A percentile compares a stretch with the other conserved stretches of the same genome.
Conservation (phyloP, 2,797 vertebrate genomes). For the Cryptoprocta ferox region DNA sequence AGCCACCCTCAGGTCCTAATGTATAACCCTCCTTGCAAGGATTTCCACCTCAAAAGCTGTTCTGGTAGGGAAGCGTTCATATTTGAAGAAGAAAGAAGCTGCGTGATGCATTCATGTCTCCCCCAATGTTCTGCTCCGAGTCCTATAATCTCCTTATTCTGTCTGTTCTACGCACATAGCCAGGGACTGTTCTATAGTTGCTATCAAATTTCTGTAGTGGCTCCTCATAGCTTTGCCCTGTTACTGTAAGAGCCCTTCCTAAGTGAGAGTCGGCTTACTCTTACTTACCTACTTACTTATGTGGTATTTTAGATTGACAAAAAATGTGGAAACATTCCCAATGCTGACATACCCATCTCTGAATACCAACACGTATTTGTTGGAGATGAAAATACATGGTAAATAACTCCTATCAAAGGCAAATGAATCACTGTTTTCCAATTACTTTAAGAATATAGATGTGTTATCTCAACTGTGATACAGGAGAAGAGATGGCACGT, state of each 20-base stretch:
- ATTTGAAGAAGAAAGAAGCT: neutral
- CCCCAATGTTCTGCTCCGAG: rapidly evolving
- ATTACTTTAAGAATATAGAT: neutral
- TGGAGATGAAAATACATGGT: neutral
- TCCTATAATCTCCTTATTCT: neutral
- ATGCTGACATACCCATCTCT: neutral
- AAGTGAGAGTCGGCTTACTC: neutral
- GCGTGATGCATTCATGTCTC: neutral
- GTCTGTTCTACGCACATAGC: neutral
- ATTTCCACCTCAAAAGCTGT: neutral
- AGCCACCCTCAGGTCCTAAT: neutral
- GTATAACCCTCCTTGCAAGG: rapidly evolving
- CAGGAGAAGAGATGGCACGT: neutral
- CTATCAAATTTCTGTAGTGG: neutral
- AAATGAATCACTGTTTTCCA: neutral
- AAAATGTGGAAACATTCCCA: neutral
- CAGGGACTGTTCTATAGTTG: rapidly evolving
- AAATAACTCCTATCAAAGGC: neutral
- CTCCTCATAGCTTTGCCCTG: neutral
- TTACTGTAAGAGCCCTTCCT: neutral
- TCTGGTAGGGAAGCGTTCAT: neutral
- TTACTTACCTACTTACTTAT: no score
- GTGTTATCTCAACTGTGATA: neutral
- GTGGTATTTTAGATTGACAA: neutral
- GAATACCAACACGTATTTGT: neutral